These are phyloP conservation scores for Caenorhabditis virilis DNA, from an alignment of 2,888 invertebrate genomes.

Conservation along the genomic window DNA sequence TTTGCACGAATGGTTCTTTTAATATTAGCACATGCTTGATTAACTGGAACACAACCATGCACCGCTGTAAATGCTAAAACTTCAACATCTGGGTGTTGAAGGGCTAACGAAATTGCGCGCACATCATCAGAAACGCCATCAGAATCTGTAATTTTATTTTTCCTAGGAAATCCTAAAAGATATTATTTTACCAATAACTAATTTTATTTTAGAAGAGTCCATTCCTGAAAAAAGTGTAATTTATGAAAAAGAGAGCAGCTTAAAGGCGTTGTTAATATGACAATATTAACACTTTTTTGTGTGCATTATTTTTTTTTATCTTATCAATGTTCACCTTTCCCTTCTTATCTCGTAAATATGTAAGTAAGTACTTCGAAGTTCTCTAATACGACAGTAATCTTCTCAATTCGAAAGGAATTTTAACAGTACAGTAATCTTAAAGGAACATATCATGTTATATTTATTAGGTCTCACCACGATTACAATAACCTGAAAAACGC, in stretches of 20 bases:
- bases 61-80: constrained; percentile 51
- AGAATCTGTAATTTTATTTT: constrained; percentile 45
- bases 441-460: too few species aligned
- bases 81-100: constrained; percentile 37
- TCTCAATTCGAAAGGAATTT: too few species aligned
- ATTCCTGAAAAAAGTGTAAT: too few species aligned
- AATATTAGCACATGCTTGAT: constrained; percentile 64
- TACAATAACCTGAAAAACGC: too few species aligned
- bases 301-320: background rate
- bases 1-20: constrained; percentile 62
- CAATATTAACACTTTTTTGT: background rate
- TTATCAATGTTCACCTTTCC: too few species aligned
- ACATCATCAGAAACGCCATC: constrained; percentile 64
- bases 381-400: too few species aligned
- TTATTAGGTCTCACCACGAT: too few species aligned
- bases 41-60: constrained; percentile 58
- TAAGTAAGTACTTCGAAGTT: too few species aligned
- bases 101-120: constrained; percentile 58
- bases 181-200: constrained; percentile 2
- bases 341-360: too few species aligned
- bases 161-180: background rate
- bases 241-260: too few species aligned
- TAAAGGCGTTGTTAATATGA: constrained; percentile 8
- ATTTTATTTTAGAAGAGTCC: constrained; percentile 9
- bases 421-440: too few species aligned